Evolutionary conservation across 2,888 invertebrate genomes (phyloP), one percentile per base, ranked within the genome.

Genomic region (Philhelius pedissequus): DNA sequence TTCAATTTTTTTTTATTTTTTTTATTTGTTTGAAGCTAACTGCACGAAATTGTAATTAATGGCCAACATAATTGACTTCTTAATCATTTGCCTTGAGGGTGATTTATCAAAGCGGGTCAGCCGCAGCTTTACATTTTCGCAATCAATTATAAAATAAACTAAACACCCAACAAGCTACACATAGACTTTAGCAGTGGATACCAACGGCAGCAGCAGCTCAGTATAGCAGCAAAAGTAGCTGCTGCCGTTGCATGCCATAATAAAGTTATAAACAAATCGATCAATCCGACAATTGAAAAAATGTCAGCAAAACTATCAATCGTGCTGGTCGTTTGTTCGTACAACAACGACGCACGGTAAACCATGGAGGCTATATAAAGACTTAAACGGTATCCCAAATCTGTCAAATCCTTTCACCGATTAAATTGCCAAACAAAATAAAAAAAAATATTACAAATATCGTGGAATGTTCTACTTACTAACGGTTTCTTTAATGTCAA

Each of bases 341-440:
- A 11, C 15, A n/a, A n/a, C n/a, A n/a, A n/a, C n/a, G n/a, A n/a
- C n/a, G n/a, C n/a, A n/a, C n/a, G n/a, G n/a, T n/a, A n/a, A n/a
- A n/a, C n/a, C n/a, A n/a, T n/a, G n/a, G n/a, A n/a, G 13, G 11
- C 18, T 11, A 32, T 50, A 64, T 66, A 69, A 48, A 79, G 74
- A 78, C 54, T 68, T 38, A 69, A 78, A 83, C 79, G 50, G 83
- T 78, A 83, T 64, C 79, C 74, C 74, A 66, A 79, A 83, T 83
- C 83, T 75, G 83, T 83, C 83, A 75, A 79, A 69, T 83, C 70
- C 83, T 83, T 83, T 83, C 79, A 83, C 83, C 79, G 79, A 79
- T 75, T 70, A 79, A 69, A 64, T 79, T 43, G 56, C 74, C 9
- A 62, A 43, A 40, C 43, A 50, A 54, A 73, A 52, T 32, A 4